Evolutionary conservation across 1,140 invertebrate genomes (phyloP).

Genomic region (Lepidostoma basale): DNA sequence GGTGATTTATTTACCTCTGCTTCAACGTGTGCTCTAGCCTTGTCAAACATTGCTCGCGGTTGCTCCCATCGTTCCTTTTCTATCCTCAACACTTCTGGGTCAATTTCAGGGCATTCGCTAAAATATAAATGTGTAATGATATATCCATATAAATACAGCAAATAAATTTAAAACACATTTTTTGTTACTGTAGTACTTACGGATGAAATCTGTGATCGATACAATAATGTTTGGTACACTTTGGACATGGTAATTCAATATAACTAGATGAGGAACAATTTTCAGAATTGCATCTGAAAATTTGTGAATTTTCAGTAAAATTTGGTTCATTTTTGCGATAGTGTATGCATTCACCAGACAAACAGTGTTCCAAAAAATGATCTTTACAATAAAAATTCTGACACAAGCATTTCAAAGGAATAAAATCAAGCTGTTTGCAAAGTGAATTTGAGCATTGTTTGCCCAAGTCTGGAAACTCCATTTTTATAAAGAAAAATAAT

Average conservation of each 20-base stretch:
- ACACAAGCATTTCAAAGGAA: constrained; percentile 41
- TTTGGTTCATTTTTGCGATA: constrained; percentile 9
- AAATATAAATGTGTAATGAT: constrained; percentile 15
- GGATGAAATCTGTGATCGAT: constrained; percentile 42
- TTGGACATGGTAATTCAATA: constrained; percentile 34
- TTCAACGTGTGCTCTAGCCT: constrained; percentile 38
- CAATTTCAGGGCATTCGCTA: constrained; percentile 38
- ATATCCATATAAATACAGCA: neutral
- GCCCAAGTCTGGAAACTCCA: constrained; percentile 42
- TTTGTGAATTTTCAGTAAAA: constrained; percentile 22
- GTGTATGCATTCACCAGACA: constrained; percentile 32
- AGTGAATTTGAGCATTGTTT: constrained; percentile 30
- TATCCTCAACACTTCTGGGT: constrained; percentile 23
- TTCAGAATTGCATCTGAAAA: constrained; percentile 32
- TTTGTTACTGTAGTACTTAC: too few species aligned
- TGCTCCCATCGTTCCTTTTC: constrained; percentile 37
- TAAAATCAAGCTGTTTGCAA: constrained; percentile 41
- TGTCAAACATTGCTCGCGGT: constrained; percentile 21
- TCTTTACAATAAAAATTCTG: constrained; percentile 31
- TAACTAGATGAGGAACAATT: constrained; percentile 33
- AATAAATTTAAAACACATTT: too few species aligned
- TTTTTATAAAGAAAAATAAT: neutral
- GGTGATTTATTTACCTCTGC: constrained; percentile 31
- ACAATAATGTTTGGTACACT: constrained; percentile 41
- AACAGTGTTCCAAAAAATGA: constrained; percentile 38